Evolutionary conservation across 2,888 invertebrate species (phyloP).

Genomic region (Kryphioiulus occultus): DNA sequence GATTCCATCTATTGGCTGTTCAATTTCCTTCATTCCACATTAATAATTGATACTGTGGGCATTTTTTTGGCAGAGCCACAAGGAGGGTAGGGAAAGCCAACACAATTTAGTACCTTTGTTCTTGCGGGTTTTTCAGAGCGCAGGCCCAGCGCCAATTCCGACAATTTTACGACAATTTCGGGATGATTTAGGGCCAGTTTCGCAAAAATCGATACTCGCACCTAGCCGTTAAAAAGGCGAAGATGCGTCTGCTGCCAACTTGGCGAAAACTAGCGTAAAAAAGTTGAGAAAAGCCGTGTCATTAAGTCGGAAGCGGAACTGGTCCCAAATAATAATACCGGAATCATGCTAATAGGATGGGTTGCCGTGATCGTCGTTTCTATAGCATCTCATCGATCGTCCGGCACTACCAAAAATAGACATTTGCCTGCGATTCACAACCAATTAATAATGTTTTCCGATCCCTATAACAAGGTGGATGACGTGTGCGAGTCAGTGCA

Average conservation of each 20-base stretch:
- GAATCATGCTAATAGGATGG: not conserved
- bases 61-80: not conserved
- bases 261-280: not conserved
- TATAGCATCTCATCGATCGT: conserved; percentile 26
- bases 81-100: not conserved
- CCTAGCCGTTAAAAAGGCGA: not conserved
- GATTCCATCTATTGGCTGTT: too few relatives aligned
- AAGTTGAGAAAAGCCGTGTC: not conserved
- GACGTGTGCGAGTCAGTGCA: not conserved
- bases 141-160: not conserved
- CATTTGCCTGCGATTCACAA: not conserved
- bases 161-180: not conserved
- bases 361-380: not conserved
- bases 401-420: not conserved
- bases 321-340: not conserved
- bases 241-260: not conserved
- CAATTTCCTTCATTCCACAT: too few relatives aligned
- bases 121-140: not conserved
- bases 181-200: not conserved
- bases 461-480: not conserved
- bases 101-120: not conserved
- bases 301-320: not conserved
- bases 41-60: not conserved
- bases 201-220: not conserved
- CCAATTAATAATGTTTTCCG: conserved; percentile 14